These are phyloP conservation scores for Danio albolineatus DNA, from an alignment of 2,797 vertebrate genomes.

Conservation along the genomic window DNA sequence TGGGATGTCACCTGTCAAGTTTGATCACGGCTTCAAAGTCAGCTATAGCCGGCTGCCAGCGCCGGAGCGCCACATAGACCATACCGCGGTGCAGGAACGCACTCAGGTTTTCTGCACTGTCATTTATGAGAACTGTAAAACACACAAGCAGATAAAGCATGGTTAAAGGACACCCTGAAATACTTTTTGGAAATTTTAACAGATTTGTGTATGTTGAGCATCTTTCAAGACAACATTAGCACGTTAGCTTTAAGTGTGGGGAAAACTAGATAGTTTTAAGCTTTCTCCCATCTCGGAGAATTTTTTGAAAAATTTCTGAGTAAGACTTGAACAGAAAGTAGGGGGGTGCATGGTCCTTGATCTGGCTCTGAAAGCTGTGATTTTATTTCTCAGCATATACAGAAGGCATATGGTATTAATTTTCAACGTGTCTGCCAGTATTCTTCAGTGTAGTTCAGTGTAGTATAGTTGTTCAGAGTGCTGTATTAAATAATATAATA, in stretches of 20 bases:
- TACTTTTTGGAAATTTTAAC: too few species aligned
- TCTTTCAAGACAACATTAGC: too few species aligned
- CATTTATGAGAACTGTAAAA: conserved; percentile 78
- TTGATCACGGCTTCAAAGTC: conserved; percentile 81
- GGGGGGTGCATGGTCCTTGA: too few species aligned
- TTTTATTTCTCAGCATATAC: background rate
- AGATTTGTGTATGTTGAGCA: too few species aligned
- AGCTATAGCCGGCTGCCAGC: conserved; percentile 75
- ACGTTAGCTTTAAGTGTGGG: too few species aligned
- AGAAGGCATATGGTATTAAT: conserved; percentile 14
- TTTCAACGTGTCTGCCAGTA: conserved; percentile 3
- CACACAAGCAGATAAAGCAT: conserved; percentile 24
- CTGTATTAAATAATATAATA: background rate
- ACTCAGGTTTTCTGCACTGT: conserved; percentile 73
- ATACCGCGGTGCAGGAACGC: conserved; percentile 81
- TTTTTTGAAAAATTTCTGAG: too few species aligned
- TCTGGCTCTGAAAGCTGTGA: background rate
- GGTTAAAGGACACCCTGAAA: too few species aligned
- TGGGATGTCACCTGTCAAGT: conserved; percentile 76
- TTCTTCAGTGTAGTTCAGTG: background rate
- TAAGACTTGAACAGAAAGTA: too few species aligned
- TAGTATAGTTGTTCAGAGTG: background rate
- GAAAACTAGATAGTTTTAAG: too few species aligned
- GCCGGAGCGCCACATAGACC: conserved; percentile 72
- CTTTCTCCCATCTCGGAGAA: too few species aligned